Evolutionary conservation across 2,797 vertebrate species (phyloP), one percentile per base, ranked within the genome.

Genomic region (Danio kyathit): DNA sequence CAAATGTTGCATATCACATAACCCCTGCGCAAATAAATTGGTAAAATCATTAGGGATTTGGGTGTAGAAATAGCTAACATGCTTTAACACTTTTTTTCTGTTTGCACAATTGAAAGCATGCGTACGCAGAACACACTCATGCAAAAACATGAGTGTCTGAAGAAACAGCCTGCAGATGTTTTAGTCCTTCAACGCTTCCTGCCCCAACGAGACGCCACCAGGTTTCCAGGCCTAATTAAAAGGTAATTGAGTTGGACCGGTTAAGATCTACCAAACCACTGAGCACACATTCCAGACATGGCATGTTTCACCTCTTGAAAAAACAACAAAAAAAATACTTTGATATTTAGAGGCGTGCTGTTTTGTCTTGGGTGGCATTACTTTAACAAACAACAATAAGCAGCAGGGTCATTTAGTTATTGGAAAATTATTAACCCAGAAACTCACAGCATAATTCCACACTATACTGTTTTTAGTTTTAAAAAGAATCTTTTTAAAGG

Each of bases 221-320:
- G 59, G 51, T 79, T 81, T 74, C 76, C 64, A 84, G 71, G 64
- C 65, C 38, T 73, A 69, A 85, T 83, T 81, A 81, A 81, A 81
- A 44, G 60, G 64, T 67, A 66, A 86, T 72, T 84, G 76, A 75
- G 66, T 41, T 72, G 82, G 82, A 84, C 54, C 46, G 3, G 67
- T 79, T 72, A 72, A 72, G 57, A 79, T 84, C 74, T 74, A 71
- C 52, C 44, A 40, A 46, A 85, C 49, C 59, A 70, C 49, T 14
- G 16, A 69, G 61, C 48, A 17, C 63, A 70, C 63, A 82, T 79
- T 82, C 65, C 72, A 80, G 67, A 63, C 76, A 69, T 49, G 38
- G 44, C 17, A 74, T 41, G 48, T 79, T 71, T 76, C 56, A 70
- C 74, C 54, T 76, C 51, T 70, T 76, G 38, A 69, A 78, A 21